Percentiles rank a stretch among this genome's conserved stretches.
Evolutionary conservation across 2,888 invertebrate genomes (phyloP).

Genomic region (Heliconius sara): DNA sequence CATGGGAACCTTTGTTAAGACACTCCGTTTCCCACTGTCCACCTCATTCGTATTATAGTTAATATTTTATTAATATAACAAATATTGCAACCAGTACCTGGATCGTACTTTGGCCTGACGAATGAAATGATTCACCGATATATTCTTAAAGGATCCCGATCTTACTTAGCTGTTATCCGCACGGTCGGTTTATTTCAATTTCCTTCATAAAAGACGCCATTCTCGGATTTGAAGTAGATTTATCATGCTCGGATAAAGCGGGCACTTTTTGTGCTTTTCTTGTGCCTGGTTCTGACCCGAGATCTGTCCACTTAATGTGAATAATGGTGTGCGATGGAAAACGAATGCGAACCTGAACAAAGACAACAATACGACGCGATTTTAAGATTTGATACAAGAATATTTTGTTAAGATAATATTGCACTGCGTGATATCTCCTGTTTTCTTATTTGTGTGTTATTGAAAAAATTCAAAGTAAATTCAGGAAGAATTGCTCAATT

Average conservation of each 20-base stretch:
- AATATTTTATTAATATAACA: background rate
- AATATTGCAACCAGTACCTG: conserved; percentile 27
- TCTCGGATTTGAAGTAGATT: conserved; percentile 85
- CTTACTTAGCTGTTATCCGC: conserved; percentile 84
- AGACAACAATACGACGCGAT: conserved; percentile 83
- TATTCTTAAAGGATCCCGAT: conserved; percentile 82
- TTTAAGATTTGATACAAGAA: conserved; percentile 81
- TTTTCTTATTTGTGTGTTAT: conserved; percentile 15
- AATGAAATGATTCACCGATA: conserved; percentile 82
- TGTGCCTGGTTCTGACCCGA: conserved; percentile 84
- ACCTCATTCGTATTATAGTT: background rate
- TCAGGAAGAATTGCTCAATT: too few species aligned
- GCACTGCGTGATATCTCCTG: conserved; percentile 54
- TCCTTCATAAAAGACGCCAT: conserved; percentile 85
- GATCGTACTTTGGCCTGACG: conserved; percentile 62
- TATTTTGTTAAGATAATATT: conserved; percentile 70
- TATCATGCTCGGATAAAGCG: conserved; percentile 85
- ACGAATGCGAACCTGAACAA: conserved; percentile 81
- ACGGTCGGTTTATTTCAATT: conserved; percentile 85
- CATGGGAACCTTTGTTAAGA: too few species aligned
- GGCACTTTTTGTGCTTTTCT: conserved; percentile 85
- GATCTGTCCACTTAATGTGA: conserved; percentile 85
- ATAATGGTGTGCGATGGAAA: conserved; percentile 84
- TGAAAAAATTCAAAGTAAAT: conserved; percentile 3
- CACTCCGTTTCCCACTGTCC: too few species aligned